Conservation (phyloP, 1,140 invertebrate genomes). For the Conus betulinus region DNA sequence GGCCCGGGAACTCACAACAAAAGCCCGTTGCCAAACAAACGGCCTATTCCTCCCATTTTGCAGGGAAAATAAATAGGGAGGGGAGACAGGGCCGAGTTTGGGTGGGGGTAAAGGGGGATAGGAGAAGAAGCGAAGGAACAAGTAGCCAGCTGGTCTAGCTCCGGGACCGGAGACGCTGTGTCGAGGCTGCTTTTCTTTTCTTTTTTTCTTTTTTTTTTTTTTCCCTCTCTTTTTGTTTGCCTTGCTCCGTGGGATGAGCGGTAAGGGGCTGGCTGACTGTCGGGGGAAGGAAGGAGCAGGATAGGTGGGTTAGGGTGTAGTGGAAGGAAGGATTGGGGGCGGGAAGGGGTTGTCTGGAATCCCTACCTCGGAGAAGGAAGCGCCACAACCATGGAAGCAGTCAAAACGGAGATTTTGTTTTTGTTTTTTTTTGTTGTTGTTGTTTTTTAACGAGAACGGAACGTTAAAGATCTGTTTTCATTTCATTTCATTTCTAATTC, state of each 20-base stretch:
- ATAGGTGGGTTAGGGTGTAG: neutral
- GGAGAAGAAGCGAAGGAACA: neutral
- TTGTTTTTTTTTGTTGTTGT: too few species aligned
- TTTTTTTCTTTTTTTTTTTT: slow-evolving; percentile 7
- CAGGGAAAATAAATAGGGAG: slow-evolving; percentile 42
- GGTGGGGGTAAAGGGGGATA: too few species aligned
- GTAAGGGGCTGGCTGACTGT: too few species aligned
- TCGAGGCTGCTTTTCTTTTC: neutral
- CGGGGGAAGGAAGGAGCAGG: neutral
- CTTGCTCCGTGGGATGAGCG: too few species aligned
- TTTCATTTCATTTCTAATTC: too few species aligned
- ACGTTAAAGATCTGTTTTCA: too few species aligned
- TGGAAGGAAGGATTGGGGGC: neutral
- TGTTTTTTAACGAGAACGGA: too few species aligned
- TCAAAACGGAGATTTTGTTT: too few species aligned
- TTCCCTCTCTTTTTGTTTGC: slow-evolving; percentile 12
- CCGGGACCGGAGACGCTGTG: neutral
- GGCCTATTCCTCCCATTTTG: slow-evolving; percentile 40
- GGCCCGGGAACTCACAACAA: slow-evolving; percentile 39
- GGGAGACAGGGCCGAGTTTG: slow-evolving; percentile 13
- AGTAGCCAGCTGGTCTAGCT: slow-evolving; percentile 32
- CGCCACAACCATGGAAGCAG: too few species aligned
- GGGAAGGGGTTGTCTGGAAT: too few species aligned
- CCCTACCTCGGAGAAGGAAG: too few species aligned
- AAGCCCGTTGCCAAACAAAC: slow-evolving; percentile 41